Evolutionary conservation across 2,113 vertebrate species (phyloP), one percentile per base, ranked within the genome.

Genomic region (Phyllostomus discolor): DNA sequence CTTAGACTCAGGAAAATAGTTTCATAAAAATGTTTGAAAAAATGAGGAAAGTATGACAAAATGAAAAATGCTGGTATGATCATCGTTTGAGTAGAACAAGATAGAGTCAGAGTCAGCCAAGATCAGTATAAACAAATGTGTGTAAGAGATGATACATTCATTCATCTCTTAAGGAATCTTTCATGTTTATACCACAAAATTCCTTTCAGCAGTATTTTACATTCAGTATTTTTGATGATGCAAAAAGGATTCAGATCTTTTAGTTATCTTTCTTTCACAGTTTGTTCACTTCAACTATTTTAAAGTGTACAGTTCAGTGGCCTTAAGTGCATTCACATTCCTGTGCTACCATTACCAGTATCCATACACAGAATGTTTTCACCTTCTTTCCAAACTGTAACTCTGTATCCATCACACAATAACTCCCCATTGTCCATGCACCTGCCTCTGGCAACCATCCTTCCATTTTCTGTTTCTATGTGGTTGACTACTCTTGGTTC

Each of bases 1-100:
- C 52, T 76, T 5, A 92, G 26, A 93, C 12, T 96, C n/a, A 67
- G 73, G 48, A 38, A 46, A 46, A 69, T 33, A 41, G 22, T 57
- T 94, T 85, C 82, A 64, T 86, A 67, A 85, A 67, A 87, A 72
- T 92, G 0, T 57, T 97, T 94, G 46, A 33, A 66, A 86, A 84
- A 95, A 92, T n/a, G 52, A 85, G 0, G 69, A 4, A 88, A 82
- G 69, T 46, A 78, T 69, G 64, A 19, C 33, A 66, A 17, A 62
- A 90, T 9, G 50, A 88, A 89, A 67, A 38, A 24, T 33, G 33
- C 66, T 43, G 38, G 72, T 73, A 17, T 43, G 33, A 19, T 31
- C 85, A 15, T 22, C 86, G 43, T 93, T 81, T 92, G 72, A 94
- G 72, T 12, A 72, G 81, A 43, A 31, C 5, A 79, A 90, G 90